Conservation (phyloP, 2,797 vertebrate genomes). For the Periophthalmus magnuspinnatus region DNA sequence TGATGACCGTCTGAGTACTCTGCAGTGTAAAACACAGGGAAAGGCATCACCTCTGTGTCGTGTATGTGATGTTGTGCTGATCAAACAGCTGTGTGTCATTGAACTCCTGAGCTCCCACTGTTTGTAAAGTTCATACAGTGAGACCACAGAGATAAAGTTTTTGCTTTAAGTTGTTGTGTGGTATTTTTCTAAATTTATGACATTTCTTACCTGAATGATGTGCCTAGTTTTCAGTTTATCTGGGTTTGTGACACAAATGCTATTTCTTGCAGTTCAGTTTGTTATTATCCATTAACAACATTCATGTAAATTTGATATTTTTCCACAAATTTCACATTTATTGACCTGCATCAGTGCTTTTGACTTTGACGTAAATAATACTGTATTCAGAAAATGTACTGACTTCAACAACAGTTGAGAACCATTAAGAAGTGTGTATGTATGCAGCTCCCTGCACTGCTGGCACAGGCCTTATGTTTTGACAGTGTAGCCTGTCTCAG, state of each 20-base stretch:
- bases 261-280: background rate
- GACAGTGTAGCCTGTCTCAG: constrained; percentile 55
- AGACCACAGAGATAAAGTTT: background rate
- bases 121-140: background rate
- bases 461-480: constrained; percentile 54
- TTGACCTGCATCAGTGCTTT: background rate
- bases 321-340: too few relatives aligned
- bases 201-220: background rate
- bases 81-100: background rate
- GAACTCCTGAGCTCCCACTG: background rate
- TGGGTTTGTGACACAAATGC: background rate
- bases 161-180: background rate
- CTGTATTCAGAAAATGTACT: constrained; percentile 7
- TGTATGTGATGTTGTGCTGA: background rate
- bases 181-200: background rate
- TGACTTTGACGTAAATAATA: background rate
- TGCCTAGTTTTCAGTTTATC: background rate
- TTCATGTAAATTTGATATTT: too few relatives aligned
- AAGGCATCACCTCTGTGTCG: too few relatives aligned
- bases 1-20: background rate
- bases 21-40: background rate
- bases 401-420: constrained; percentile 21
- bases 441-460: constrained; percentile 2
- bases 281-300: too few relatives aligned
- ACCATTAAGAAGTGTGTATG: constrained; percentile 44